Conservation (phyloP, 2,797 vertebrate genomes). For the Triplophysa bombifrons region DNA sequence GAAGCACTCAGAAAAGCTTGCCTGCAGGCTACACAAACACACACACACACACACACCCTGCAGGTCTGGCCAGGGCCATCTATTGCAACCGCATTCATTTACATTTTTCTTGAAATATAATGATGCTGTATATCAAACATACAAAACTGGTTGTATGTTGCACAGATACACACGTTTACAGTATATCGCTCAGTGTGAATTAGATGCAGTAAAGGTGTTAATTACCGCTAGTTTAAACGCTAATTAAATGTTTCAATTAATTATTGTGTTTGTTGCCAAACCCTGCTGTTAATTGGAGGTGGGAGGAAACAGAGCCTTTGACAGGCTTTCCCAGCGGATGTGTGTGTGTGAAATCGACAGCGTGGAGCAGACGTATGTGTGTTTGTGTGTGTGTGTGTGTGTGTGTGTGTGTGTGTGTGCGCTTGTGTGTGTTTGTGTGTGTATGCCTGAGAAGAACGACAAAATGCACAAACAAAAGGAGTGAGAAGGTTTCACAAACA, state of each 20-base stretch:
- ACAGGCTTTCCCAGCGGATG: constrained; percentile 64
- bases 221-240: constrained; percentile 87
- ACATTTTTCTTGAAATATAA: constrained; percentile 32
- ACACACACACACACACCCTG: constrained; percentile 78
- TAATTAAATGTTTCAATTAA: constrained; percentile 89
- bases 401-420: too few relatives aligned
- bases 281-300: constrained; percentile 77
- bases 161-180: constrained; percentile 56
- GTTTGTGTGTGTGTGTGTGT: not conserved
- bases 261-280: constrained; percentile 81
- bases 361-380: constrained; percentile 9
- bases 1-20: constrained; percentile 56
- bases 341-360: constrained; percentile 59
- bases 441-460: not conserved
- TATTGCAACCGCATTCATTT: constrained; percentile 78
- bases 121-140: constrained; percentile 31
- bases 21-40: constrained; percentile 57
- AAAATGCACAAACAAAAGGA: constrained; percentile 29
- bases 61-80: constrained; percentile 86
- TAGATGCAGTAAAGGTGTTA: constrained; percentile 84
- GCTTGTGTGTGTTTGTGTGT: too few relatives aligned
- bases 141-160: constrained; percentile 57
- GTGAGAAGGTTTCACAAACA: constrained; percentile 13
- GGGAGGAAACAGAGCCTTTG: constrained; percentile 61
- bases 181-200: constrained; percentile 70